Evolutionary conservation across 2,113 vertebrate genomes (phyloP).

Genomic region (Xyrauchen texanus): DNA sequence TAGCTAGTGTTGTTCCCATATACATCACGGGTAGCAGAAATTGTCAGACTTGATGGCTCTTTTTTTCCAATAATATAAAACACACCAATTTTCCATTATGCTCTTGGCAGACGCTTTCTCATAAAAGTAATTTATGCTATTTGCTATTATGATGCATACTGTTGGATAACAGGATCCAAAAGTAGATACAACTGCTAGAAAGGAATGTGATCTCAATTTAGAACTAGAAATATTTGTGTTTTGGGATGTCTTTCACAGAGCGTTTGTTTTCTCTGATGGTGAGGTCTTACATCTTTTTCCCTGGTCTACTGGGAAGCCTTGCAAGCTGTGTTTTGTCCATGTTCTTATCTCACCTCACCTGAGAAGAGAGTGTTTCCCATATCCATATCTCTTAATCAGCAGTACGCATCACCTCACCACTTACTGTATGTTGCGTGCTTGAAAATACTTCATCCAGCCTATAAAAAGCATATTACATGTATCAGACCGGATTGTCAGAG

Average conservation of each 20-base stretch:
- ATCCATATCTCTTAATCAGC: conserved; percentile 55
- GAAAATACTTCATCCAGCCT: conserved; percentile 21
- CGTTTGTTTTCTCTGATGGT: too few species aligned
- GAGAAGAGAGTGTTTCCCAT: conserved; percentile 46
- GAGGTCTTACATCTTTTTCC: neutral
- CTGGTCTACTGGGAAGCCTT: conserved; percentile 40
- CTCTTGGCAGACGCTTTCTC: too few species aligned
- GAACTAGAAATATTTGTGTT: neutral
- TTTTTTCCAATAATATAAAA: too few species aligned
- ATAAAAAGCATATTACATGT: conserved; percentile 46
- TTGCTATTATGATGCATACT: too few species aligned
- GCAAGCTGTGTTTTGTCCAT: conserved; percentile 40
- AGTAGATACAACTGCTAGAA: too few species aligned
- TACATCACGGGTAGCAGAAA: too few species aligned
- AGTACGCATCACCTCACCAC: conserved; percentile 22
- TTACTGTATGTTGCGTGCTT: conserved; percentile 25
- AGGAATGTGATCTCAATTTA: too few species aligned
- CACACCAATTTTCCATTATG: too few species aligned
- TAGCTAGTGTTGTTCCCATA: too few species aligned
- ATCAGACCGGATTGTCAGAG: conserved; percentile 40
- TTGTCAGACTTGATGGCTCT: too few species aligned
- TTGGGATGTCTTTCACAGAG: neutral
- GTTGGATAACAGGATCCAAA: too few species aligned
- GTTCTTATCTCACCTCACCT: conserved; percentile 48
- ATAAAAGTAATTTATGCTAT: too few species aligned